These are phyloP conservation scores for Neogale vison DNA, from an alignment of 2,113 vertebrate species.

Conservation along the genomic window DNA sequence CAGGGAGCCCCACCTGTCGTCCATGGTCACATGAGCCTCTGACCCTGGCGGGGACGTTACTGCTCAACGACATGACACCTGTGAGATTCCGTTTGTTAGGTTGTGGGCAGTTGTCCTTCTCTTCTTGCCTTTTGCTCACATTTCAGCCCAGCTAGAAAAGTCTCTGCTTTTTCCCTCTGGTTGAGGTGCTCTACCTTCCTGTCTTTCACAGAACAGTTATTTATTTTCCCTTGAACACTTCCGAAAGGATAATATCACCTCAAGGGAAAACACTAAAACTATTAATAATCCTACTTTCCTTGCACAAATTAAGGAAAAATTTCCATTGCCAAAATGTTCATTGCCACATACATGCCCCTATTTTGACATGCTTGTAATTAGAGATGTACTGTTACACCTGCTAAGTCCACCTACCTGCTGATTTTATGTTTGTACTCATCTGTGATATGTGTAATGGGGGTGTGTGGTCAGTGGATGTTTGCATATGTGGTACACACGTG, in stretches of 20 bases:
- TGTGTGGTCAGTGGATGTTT: background rate
- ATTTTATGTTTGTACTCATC: background rate
- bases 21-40: accelerated
- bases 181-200: background rate
- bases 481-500: background rate
- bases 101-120: background rate
- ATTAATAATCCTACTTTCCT: background rate
- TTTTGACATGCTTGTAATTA: background rate
- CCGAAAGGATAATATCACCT: background rate
- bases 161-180: background rate
- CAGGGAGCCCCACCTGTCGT: background rate
- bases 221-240: background rate
- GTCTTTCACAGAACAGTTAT: background rate
- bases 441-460: background rate
- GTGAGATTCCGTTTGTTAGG: background rate
- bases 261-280: background rate
- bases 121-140: background rate
- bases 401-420: background rate
- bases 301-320: background rate
- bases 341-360: background rate
- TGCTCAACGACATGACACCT: background rate
- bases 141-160: background rate
- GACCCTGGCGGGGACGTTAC: background rate
- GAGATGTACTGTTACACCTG: accelerated
- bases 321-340: background rate